phyloP scores from a whole-genome alignment of 1,140 invertebrate genomes.

The Alviniconcha marisindica region DNA sequence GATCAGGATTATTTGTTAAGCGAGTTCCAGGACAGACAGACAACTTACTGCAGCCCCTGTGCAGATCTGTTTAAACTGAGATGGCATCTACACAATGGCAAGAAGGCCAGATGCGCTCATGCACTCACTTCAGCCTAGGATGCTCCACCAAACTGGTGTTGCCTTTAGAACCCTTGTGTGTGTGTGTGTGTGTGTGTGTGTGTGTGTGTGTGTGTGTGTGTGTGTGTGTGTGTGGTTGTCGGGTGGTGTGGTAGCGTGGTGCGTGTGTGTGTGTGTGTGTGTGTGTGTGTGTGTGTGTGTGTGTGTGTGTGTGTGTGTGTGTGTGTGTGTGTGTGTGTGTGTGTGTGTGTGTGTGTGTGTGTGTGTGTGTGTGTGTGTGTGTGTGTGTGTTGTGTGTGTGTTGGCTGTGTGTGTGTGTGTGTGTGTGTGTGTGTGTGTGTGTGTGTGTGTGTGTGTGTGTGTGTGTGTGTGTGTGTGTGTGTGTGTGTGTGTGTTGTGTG shows the following conservation, averaged over 20 bases:
- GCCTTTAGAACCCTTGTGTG: too few species aligned
- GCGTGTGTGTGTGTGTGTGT: neutral
- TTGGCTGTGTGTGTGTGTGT: neutral
- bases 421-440: neutral
- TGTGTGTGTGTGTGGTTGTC: neutral
- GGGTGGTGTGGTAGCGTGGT: neutral
- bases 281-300: conserved; percentile 17
- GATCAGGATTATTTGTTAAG: too few species aligned
- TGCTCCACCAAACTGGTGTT: too few species aligned
- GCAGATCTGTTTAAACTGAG: too few species aligned
- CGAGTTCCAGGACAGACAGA: too few species aligned
- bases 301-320: conserved; percentile 4
- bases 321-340: neutral
- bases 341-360: neutral
- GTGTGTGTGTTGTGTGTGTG: neutral
- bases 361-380: neutral
- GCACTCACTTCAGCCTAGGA: too few species aligned
- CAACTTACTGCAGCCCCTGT: too few species aligned
- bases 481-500: neutral
- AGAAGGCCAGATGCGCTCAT: too few species aligned
- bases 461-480: too few species aligned
- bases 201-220: neutral
- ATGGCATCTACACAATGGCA: too few species aligned
- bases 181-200: conserved; percentile 10
- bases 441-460: too few species aligned